These are phyloP conservation scores for Columba janthina DNA, from an alignment of 2,113 vertebrate genomes.

Conservation along the genomic window DNA sequence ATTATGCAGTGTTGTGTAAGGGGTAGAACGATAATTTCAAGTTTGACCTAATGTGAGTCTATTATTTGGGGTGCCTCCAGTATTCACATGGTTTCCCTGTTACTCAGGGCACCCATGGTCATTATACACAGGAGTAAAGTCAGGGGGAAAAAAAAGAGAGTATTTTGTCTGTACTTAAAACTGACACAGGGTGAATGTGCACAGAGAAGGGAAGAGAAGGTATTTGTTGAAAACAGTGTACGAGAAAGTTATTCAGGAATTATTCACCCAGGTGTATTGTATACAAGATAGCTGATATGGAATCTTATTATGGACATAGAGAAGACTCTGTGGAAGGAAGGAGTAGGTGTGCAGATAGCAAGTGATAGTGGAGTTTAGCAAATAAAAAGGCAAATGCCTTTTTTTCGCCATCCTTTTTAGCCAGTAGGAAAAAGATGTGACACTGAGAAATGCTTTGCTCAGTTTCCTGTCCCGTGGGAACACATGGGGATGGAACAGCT, in stretches of 20 bases:
- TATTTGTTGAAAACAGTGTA: not conserved
- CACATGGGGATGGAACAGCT: not conserved
- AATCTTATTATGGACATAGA: not conserved
- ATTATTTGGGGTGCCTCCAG: not conserved
- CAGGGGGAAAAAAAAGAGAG: not conserved
- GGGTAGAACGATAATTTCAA: not conserved
- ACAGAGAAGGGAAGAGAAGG: not conserved
- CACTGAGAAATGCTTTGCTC: not conserved
- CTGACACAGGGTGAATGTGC: not conserved
- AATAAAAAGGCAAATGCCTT: not conserved
- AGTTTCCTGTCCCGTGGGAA: not conserved
- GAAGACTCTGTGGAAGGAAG: not conserved
- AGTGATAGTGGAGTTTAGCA: not conserved
- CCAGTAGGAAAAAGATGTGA: not conserved
- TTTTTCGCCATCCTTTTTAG: not conserved
- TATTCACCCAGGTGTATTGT: not conserved
- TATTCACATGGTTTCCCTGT: rapidly evolving
- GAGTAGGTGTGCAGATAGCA: not conserved
- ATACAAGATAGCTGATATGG: not conserved
- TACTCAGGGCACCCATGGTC: not conserved
- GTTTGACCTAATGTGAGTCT: not conserved
- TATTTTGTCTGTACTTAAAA: not conserved
- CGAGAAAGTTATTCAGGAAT: not conserved
- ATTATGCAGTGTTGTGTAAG: not conserved
- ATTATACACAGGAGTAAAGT: not conserved